Conservation (phyloP, 2,113 vertebrate genomes). For the Cnemophilus loriae region DNA sequence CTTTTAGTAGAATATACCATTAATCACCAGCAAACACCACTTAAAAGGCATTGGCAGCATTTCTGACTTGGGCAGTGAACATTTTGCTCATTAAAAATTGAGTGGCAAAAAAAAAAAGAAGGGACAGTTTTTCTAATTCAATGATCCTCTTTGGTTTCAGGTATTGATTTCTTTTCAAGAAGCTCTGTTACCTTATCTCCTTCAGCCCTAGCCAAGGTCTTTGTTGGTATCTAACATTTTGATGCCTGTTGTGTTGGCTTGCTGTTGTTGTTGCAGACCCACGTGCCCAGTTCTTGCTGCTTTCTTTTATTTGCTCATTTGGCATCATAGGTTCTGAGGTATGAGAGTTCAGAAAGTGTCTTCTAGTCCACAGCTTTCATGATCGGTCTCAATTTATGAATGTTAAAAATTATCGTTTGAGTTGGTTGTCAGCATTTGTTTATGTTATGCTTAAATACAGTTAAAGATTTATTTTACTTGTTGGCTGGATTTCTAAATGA, state of each 20-base stretch:
- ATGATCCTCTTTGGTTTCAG: neutral
- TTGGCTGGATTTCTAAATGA: neutral
- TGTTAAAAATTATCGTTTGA: neutral
- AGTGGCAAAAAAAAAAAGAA: neutral
- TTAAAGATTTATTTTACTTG: neutral
- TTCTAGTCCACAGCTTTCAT: neutral
- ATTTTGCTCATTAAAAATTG: conserved; percentile 19
- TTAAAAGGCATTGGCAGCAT: neutral
- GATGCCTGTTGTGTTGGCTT: neutral
- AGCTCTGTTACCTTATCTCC: neutral
- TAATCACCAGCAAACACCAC: neutral
- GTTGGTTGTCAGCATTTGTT: neutral
- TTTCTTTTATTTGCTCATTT: neutral
- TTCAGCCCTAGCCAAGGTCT: neutral
- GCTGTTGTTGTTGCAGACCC: neutral
- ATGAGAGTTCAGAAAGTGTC: neutral
- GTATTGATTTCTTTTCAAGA: neutral
- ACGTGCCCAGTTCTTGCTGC: neutral
- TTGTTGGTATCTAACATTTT: neutral
- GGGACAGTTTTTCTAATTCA: neutral
- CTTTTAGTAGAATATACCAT: neutral
- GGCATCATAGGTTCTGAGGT: neutral
- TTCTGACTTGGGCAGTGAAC: neutral
- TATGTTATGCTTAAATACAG: neutral
- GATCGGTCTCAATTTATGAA: neutral